Evolutionary conservation across 2,888 invertebrate genomes (phyloP).

Genomic region (Tillus elongatus): DNA sequence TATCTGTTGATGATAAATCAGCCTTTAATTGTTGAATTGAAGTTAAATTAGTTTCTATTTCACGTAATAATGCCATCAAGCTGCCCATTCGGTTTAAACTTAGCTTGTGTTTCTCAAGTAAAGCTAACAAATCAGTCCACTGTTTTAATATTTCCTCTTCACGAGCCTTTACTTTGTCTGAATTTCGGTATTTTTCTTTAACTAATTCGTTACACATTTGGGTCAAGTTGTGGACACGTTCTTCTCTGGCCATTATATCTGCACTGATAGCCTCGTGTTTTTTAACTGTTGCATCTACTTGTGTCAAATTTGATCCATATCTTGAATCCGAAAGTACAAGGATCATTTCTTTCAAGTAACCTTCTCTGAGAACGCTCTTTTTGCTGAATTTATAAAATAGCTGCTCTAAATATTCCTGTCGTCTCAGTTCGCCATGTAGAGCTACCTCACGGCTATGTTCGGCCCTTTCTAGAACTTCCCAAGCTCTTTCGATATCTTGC

Average conservation of each 20-base stretch:
- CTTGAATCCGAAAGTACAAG: constrained; percentile 87
- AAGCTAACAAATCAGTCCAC: constrained; percentile 77
- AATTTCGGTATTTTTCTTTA: constrained; percentile 83
- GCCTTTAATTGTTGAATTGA: constrained; percentile 79
- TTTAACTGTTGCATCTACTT: constrained; percentile 95
- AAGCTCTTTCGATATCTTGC: constrained; percentile 90
- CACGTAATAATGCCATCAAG: constrained; percentile 79
- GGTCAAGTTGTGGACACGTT: constrained; percentile 87
- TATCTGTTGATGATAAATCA: constrained; percentile 67
- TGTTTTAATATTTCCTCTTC: constrained; percentile 66
- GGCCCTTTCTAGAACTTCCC: constrained; percentile 86
- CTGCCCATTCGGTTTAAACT: constrained; percentile 72
- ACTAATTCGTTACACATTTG: constrained; percentile 90
- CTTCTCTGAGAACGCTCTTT: constrained; percentile 89
- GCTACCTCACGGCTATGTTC: constrained; percentile 93
- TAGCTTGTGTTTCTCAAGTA: constrained; percentile 74
- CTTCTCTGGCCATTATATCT: constrained; percentile 87
- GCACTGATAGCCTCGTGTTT: constrained; percentile 98
- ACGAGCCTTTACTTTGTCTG: constrained; percentile 60
- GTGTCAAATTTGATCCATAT: constrained; percentile 80
- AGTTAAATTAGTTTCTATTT: constrained; percentile 80
- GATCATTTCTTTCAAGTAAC: constrained; percentile 96
- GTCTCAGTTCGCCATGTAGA: constrained; percentile 76
- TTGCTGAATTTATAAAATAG: constrained; percentile 92
- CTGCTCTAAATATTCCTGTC: constrained; percentile 90